Evolutionary conservation across 2,797 vertebrate species (phyloP).

Genomic region (Enteromius viviparus): DNA sequence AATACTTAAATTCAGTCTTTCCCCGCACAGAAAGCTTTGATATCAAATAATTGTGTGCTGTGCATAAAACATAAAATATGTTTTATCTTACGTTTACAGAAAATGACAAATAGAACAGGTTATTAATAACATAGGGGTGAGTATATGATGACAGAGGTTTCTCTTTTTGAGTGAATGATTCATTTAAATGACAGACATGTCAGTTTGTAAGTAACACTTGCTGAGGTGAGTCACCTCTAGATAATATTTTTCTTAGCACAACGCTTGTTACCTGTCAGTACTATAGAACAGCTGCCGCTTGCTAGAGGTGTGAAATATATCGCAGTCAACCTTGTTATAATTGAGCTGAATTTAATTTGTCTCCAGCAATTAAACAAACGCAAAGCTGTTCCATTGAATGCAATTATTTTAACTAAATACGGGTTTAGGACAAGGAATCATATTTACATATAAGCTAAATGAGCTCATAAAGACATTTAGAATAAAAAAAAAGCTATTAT

Average conservation of each 20-base stretch:
- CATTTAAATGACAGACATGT: background rate
- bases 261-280: conserved; percentile 3
- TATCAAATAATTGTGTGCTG: background rate
- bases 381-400: conserved; percentile 1
- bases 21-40: background rate
- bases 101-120: background rate
- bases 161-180: background rate
- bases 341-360: conserved; percentile 29
- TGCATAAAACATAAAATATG: background rate
- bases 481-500: background rate
- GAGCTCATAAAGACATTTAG: background rate
- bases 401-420: background rate
- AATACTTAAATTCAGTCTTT: background rate
- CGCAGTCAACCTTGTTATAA: conserved; percentile 31
- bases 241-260: conserved; percentile 16
- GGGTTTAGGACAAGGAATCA: background rate
- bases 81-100: background rate
- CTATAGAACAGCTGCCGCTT: background rate
- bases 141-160: background rate
- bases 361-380: background rate
- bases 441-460: conserved; percentile 19
- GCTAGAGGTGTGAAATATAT: conserved; percentile 17
- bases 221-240: conserved; percentile 6
- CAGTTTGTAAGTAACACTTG: conserved; percentile 20
- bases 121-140: background rate